phyloP scores from a whole-genome alignment of 2,797 vertebrate species.

The Pseudochirops cupreus region DNA sequence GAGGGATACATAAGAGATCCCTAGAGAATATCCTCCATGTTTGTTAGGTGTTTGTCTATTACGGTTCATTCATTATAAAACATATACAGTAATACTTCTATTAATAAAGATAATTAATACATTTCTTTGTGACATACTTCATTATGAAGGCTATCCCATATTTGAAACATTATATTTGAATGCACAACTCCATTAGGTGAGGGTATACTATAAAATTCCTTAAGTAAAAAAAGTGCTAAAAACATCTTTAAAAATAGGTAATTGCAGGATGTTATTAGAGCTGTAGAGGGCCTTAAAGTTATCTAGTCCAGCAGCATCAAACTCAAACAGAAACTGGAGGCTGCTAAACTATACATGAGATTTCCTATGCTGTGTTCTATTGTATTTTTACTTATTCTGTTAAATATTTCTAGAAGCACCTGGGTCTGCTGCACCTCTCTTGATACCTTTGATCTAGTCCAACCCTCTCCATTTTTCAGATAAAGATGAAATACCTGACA shows the following conservation, averaged over 20 bases:
- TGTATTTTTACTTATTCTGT: neutral
- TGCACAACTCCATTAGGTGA: neutral
- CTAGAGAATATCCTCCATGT: neutral
- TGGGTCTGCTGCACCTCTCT: neutral
- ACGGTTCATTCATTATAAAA: neutral
- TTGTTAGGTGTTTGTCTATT: neutral
- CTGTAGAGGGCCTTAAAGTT: neutral
- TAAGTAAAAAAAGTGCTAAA: neutral
- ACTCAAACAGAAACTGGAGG: neutral
- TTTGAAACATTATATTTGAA: neutral
- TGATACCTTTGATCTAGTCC: too few relatives aligned
- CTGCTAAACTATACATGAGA: neutral
- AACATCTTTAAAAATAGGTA: neutral
- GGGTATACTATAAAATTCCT: neutral
- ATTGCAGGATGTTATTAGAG: neutral
- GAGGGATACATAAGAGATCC: neutral
- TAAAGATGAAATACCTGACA: neutral
- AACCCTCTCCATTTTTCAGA: neutral
- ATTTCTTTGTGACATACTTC: neutral
- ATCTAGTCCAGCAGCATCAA: neutral
- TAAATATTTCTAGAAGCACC: neutral
- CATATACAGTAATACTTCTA: neutral
- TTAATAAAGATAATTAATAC: neutral
- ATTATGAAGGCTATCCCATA: neutral
- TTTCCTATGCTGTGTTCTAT: neutral